Base-by-base conservation (phyloP, 2,797 vertebrate species). In the Benthosema pterotum region DNA sequence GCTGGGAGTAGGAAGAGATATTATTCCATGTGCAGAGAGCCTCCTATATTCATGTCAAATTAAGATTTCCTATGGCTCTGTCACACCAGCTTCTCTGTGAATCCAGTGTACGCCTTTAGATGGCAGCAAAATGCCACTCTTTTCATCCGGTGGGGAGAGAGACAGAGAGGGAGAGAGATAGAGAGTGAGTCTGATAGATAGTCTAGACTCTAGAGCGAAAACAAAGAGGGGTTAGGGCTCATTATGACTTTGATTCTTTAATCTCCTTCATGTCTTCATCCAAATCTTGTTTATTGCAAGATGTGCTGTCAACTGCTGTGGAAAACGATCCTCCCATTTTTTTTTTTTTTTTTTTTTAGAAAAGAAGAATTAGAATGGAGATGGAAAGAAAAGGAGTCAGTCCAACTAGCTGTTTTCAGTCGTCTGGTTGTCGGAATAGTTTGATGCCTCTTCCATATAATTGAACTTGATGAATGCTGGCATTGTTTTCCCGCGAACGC, bases 81-180 rank as follows among this genome's bases (percentile, higher is more conserved):
- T 70, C 63, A 58, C 60, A 61, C 51, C 51, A 49, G n/a, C 12
- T 53, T 5, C n/a, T 4, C 4, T 1, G 79, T 17, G 38, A 64
- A 18, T 13, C 43, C 5, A 5, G 0, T 1, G 9, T 2, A 0
- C 2, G 15, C 87, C 89, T 80, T 51, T 87, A 91, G 89, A 80
- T 89, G 89, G 89, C 89, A 89, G 88, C 80, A 89, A 63, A 65
- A 79, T 47, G 70, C 79, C 73, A 50, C 60, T 9, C 38, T 74
- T 74, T 65, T 32, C 62, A 60, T 63, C 25, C 15, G 8, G 2
- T 3, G 0, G 7, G 1, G 22, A 48, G 4, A 15, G 22, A 45
- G 48, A 15, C n/a, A 50, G 4, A 16, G 22, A 45, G 48, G n/a
- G 55, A 32, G 45, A 59, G 22, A 22, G 45, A 60, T 25, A 28